These are phyloP conservation scores for Therioaphis trifolii DNA, from an alignment of 2,888 invertebrate species.

Conservation along the genomic window DNA sequence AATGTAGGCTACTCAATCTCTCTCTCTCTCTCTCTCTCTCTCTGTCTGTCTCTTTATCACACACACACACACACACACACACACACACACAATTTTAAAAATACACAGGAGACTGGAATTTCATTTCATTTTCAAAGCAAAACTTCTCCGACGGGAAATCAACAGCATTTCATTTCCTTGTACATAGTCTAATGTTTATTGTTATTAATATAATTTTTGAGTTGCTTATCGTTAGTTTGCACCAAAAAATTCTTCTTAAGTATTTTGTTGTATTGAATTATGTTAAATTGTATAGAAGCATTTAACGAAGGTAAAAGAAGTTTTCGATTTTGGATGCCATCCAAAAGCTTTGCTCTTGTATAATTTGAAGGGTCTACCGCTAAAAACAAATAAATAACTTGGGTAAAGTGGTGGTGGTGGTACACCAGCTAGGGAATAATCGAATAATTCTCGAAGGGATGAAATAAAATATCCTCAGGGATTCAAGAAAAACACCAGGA, in stretches of 20 bases:
- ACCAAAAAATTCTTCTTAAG: too few species aligned
- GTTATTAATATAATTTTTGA: too few species aligned
- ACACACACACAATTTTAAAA: too few species aligned
- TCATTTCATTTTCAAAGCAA: slow-evolving; percentile 33
- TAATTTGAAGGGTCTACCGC: slow-evolving; percentile 32
- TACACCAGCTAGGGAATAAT: slow-evolving; percentile 31
- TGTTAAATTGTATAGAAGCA: neutral
- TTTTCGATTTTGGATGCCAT: slow-evolving; percentile 37
- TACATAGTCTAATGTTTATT: neutral
- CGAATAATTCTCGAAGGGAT: slow-evolving; percentile 44
- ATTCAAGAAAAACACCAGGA: slow-evolving; percentile 33
- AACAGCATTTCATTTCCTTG: neutral
- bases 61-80: too few species aligned
- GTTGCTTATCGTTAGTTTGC: too few species aligned
- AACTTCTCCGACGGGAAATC: slow-evolving; percentile 45
- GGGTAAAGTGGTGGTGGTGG: neutral
- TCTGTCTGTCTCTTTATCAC: too few species aligned
- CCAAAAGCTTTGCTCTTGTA: slow-evolving; percentile 6
- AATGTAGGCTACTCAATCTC: too few species aligned
- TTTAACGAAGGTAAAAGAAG: neutral
- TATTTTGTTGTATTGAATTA: too few species aligned
- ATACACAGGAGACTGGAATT: neutral
- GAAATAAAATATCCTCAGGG: slow-evolving; percentile 43
- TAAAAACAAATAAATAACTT: slow-evolving; percentile 56
- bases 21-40: too few species aligned